Evolutionary conservation across 2,113 vertebrate genomes (phyloP).

Genomic region (Hippocampus guttulatus): DNA sequence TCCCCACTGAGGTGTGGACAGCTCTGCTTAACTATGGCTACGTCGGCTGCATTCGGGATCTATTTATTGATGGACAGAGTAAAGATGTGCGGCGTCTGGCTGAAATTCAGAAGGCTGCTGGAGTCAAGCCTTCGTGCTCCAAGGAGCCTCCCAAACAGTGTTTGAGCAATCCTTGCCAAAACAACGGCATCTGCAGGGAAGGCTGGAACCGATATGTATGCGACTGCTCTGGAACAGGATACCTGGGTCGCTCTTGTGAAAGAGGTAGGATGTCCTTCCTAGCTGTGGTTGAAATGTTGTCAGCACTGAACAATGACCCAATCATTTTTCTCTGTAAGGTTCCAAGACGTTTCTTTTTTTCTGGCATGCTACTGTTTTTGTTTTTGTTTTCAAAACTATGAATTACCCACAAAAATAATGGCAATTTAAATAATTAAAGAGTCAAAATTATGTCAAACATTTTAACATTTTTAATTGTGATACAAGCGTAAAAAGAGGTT

Average conservation of each 20-base stretch:
- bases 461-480: background rate
- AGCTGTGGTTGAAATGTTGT: slow-evolving; percentile 9
- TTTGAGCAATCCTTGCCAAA: slow-evolving; percentile 95
- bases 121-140: slow-evolving; percentile 94
- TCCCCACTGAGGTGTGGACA: slow-evolving; percentile 97
- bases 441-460: background rate
- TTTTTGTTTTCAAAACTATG: background rate
- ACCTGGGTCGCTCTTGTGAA: slow-evolving; percentile 91
- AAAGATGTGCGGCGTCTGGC: slow-evolving; percentile 94
- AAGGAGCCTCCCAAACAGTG: slow-evolving; percentile 94
- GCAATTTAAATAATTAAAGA: background rate
- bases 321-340: background rate
- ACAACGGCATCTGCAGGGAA: slow-evolving; percentile 91
- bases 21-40: slow-evolving; percentile 97
- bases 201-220: slow-evolving; percentile 98
- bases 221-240: slow-evolving; percentile 93
- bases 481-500: background rate
- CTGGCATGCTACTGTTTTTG: too few relatives aligned
- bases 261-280: slow-evolving; percentile 78
- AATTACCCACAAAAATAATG: background rate
- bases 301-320: slow-evolving; percentile 6
- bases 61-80: slow-evolving; percentile 97
- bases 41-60: slow-evolving; percentile 95
- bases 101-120: slow-evolving; percentile 89
- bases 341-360: too few relatives aligned